Evolutionary conservation across 2,113 vertebrate genomes (phyloP).

Genomic region (Sylvia atricapilla): DNA sequence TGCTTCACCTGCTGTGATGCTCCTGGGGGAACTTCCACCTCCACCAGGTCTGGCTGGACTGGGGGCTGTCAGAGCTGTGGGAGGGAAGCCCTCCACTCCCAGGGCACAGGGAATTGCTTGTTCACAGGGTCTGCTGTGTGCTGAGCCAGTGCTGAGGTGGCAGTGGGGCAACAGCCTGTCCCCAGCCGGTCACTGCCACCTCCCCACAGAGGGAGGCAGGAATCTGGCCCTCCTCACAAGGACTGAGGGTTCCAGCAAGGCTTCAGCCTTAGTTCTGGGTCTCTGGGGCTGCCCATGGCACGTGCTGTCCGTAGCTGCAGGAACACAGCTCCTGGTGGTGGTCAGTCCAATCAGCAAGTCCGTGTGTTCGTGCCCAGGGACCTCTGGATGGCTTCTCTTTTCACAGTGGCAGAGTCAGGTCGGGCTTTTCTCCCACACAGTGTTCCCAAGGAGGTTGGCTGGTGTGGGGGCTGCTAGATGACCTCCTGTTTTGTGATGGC

Average conservation of each 20-base stretch:
- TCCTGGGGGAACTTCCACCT: background rate
- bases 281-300: background rate
- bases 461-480: conserved; percentile 77
- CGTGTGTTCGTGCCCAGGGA: background rate
- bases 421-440: background rate
- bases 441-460: background rate
- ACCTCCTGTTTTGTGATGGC: conserved; percentile 97
- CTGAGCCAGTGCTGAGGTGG: background rate
- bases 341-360: conserved; percentile 1
- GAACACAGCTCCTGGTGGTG: conserved; percentile 12
- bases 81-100: background rate
- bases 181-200: background rate
- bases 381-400: conserved; percentile 3
- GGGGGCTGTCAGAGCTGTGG: background rate
- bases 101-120: background rate
- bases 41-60: background rate
- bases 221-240: background rate
- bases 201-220: background rate
- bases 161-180: background rate
- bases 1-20: background rate
- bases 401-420: conserved; percentile 41
- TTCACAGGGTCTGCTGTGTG: background rate
- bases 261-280: background rate
- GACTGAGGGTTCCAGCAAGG: background rate
- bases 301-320: background rate